These are phyloP conservation scores for Tamias sibiricus DNA, from an alignment of 2,113 vertebrate species.

Conservation along the genomic window DNA sequence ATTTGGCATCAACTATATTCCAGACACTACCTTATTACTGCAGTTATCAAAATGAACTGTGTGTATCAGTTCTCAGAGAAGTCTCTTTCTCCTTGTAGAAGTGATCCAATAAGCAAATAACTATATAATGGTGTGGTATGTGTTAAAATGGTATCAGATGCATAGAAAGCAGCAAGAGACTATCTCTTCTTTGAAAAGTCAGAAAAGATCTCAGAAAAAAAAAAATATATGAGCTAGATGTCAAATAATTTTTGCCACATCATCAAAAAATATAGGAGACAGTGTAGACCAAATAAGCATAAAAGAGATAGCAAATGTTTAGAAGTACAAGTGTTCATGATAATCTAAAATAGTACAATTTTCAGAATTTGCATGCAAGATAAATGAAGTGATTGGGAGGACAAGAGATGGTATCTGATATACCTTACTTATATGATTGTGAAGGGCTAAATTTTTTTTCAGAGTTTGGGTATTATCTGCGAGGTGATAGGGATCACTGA, in stretches of 20 bases:
- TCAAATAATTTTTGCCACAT: neutral
- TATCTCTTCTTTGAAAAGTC: neutral
- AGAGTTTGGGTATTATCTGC: neutral
- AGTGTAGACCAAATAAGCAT: neutral
- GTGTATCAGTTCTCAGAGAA: neutral
- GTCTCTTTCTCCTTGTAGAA: neutral
- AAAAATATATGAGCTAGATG: neutral
- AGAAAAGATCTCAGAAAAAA: neutral
- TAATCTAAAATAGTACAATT: neutral
- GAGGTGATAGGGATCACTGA: neutral
- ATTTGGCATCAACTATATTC: neutral
- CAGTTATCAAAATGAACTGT: neutral
- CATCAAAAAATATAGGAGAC: neutral
- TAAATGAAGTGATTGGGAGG: neutral
- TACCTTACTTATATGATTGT: neutral
- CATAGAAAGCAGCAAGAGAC: neutral
- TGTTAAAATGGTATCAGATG: neutral
- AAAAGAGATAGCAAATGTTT: neutral
- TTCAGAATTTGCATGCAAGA: neutral
- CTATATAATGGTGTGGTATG: neutral
- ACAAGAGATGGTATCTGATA: neutral
- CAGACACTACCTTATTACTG: neutral
- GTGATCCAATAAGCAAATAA: neutral
- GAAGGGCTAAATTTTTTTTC: neutral
- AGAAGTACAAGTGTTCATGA: neutral